Evolutionary conservation across 1,140 invertebrate species (phyloP).

Genomic region (Maconellicoccus hirsutus): DNA sequence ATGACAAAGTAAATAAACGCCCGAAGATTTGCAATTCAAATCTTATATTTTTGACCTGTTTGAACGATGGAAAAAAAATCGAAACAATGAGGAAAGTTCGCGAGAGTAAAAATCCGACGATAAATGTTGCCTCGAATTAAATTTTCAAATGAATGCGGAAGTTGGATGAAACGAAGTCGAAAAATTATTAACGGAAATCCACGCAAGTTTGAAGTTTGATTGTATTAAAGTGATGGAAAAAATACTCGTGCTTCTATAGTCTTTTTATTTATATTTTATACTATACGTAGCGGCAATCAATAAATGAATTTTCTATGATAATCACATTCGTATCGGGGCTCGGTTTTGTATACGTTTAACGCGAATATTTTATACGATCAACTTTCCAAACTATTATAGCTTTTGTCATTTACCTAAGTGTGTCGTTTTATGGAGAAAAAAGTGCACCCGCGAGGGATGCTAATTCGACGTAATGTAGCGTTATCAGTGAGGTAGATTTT

Average conservation of each 20-base stretch:
- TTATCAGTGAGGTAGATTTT: too few species aligned
- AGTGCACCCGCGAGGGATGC: too few species aligned
- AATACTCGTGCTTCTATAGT: neutral
- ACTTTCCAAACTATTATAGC: too few species aligned
- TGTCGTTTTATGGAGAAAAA: too few species aligned
- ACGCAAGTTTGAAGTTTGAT: neutral
- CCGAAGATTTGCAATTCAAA: neutral
- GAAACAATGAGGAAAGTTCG: constrained; percentile 9
- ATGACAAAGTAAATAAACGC: constrained; percentile 1
- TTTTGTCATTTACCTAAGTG: too few species aligned
- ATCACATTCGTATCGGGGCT: neutral
- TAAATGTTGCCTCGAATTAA: neutral
- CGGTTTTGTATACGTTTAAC: neutral
- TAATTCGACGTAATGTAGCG: too few species aligned
- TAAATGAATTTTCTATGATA: neutral
- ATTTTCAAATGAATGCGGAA: neutral
- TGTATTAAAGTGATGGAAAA: constrained; percentile 1
- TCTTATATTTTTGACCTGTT: constrained; percentile 1
- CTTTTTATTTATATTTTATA: neutral
- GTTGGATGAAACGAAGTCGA: neutral
- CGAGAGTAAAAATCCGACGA: neutral
- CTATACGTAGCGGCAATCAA: neutral
- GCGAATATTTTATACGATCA: too few species aligned
- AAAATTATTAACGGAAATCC: neutral
- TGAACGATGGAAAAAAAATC: neutral